These are phyloP conservation scores for Bruchidius siliquastri DNA, from an alignment of 2,888 invertebrate genomes.

Conservation along the genomic window DNA sequence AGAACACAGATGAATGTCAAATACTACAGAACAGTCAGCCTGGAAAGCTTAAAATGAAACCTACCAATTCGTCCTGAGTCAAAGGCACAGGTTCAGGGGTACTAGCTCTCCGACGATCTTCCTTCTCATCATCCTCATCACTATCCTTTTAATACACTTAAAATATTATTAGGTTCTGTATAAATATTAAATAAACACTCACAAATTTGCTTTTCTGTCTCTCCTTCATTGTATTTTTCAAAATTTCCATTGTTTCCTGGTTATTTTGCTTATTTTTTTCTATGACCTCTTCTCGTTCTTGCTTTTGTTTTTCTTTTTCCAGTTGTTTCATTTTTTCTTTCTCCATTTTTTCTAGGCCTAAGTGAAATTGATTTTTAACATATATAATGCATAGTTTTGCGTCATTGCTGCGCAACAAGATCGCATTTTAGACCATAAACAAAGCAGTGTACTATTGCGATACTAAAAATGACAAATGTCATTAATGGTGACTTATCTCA, in stretches of 20 bases:
- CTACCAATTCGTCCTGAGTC: slow-evolving; percentile 58
- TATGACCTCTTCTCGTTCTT: slow-evolving; percentile 58
- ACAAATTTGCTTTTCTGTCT: slow-evolving; percentile 59
- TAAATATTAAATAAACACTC: slow-evolving; percentile 33
- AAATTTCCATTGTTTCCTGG: slow-evolving; percentile 50
- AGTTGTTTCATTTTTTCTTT: slow-evolving; percentile 83
- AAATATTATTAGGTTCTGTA: neutral
- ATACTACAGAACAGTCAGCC: neutral
- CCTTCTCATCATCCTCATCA: slow-evolving; percentile 52
- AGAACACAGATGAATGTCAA: slow-evolving; percentile 2
- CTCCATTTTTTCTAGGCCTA: slow-evolving; percentile 96
- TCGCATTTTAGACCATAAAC: too few relatives aligned
- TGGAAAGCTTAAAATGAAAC: slow-evolving; percentile 12
- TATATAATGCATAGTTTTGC: slow-evolving; percentile 1
- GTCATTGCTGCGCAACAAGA: too few relatives aligned
- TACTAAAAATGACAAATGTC: too few relatives aligned
- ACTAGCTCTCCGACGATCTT: slow-evolving; percentile 36
- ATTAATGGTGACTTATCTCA: too few relatives aligned
- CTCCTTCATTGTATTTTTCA: slow-evolving; percentile 43
- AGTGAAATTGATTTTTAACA: neutral
- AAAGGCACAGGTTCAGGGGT: slow-evolving; percentile 31
- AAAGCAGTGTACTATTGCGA: too few relatives aligned
- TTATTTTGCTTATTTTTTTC: slow-evolving; percentile 53
- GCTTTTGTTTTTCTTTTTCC: slow-evolving; percentile 69
- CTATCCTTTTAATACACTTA: slow-evolving; percentile 38